Evolutionary conservation across 2,888 invertebrate genomes (phyloP), one percentile per base, ranked within the genome.

Genomic region (Schrankia costaestrigalis): DNA sequence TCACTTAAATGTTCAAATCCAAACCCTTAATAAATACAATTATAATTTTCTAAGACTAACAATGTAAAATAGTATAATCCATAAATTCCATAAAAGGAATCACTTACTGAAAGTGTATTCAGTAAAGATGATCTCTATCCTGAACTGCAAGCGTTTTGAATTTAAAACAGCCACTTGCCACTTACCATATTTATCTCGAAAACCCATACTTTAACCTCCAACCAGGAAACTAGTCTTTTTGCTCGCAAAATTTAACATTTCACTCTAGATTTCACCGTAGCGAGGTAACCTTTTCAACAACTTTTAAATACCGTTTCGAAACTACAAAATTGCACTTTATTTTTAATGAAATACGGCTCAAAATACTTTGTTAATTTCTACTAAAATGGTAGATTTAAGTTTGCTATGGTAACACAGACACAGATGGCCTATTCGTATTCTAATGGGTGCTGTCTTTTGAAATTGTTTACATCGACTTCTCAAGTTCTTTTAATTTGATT

Each of bases 361-460:
- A n/a, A 26, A 29, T 30, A 2, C 14, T 6, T 7, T 38, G 11
- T 1, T 1, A 31, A 8, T 18, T 26, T 17, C 6, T 35, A 18
- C 11, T 26, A 10, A 19, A 34, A 31, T 36, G 11, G 36, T 40
- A 44, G 35, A 31, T 33, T 28, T 44, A 40, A 32, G n/a, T 31
- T 35, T 40, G 43, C 31, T 34, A 36, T 40, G 27, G 31, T 21
- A 44, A 41, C 32, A 41, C 34, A 8, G 22, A 14, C 23, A 27
- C 34, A 30, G 35, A 35, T 39, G 35, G 34, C 14, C 36, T 11
- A 44, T 44, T 44, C 40, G 36, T 40, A 44, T 43, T 40, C 39
- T 33, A 44, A 44, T 44, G 31, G 23, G 28, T 36, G 36, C 18
- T 26, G 35, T 26, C 18, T 11, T 24, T 33, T 14, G 39, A 38